Evolutionary conservation across 2,888 invertebrate genomes (phyloP), one percentile per base, ranked within the genome.

Genomic region (Patella pellucida): DNA sequence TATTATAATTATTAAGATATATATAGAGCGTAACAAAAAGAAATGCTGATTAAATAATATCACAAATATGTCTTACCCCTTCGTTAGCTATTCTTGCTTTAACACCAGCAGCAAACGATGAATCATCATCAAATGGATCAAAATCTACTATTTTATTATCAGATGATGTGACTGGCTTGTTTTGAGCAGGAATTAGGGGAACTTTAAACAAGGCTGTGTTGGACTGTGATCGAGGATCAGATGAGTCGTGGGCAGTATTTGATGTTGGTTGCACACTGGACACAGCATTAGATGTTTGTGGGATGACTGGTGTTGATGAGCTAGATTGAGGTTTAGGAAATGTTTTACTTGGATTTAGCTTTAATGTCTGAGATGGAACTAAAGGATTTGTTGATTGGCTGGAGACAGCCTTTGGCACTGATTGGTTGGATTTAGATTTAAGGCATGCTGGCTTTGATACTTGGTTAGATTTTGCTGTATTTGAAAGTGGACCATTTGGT

Each of bases 71-170:
- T 41, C 76, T 68, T 73, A 87, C 85, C 81, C 84, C 82, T n/a
- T 84, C 83, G 52, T 85, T 82, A 71, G 82, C 81, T 71, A 82
- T 82, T 41, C 83, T 76, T 52, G 85, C 80, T 68, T 81, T 77
- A 15, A 87, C 52, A 67, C 80, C 82, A 0, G 80, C 83, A 19
- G 85, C 79, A 72, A 86, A 87, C 9, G 87, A 87, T 11, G 82
- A 82, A 78, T 87, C 85, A 79, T 85, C 86, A 19, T 83, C 80
- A 31, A 83, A 79, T 14, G 82, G 81, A 27, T 83, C 84, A 16
- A 77, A 14, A 27, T 67, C 52, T 15, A 54, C 70, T 16, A n/a
- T 12, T 31, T 68, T 16, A 7, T 14, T 68, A 5, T 12, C 52
- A 7, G 41, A 19, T 41, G 62, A 56, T 54, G 52, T 72, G 9